These are phyloP conservation scores for Fragum whitleyi DNA, from an alignment of 2,888 invertebrate genomes.

Conservation along the genomic window DNA sequence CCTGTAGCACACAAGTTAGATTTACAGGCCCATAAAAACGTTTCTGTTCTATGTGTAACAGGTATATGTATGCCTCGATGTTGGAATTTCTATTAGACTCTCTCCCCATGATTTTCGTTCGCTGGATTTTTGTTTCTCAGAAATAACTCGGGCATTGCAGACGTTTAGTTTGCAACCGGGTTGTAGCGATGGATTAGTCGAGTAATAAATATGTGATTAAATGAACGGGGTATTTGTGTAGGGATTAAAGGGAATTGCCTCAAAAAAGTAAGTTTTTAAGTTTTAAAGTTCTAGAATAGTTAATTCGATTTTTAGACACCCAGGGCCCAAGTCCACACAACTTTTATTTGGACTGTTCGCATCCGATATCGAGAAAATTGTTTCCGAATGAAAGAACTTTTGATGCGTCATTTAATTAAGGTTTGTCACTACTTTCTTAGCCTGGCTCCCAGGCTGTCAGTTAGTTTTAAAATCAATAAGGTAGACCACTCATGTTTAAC, in stretches of 20 bases:
- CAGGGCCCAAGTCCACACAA: too few relatives aligned
- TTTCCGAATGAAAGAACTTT: too few relatives aligned
- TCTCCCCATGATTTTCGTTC: not conserved
- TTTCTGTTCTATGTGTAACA: constrained; percentile 8
- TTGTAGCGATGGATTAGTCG: not conserved
- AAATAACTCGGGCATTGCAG: not conserved
- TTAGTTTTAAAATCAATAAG: too few relatives aligned
- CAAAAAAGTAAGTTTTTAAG: not conserved
- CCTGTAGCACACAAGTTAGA: not conserved
- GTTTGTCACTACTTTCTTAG: too few relatives aligned
- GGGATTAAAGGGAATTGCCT: not conserved
- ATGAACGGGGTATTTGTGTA: not conserved
- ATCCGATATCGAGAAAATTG: too few relatives aligned
- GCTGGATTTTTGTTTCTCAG: not conserved
- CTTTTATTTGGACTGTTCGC: too few relatives aligned
- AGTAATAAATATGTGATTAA: not conserved
- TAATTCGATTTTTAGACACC: too few relatives aligned
- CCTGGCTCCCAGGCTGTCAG: too few relatives aligned
- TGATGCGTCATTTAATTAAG: too few relatives aligned
- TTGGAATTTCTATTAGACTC: constrained; percentile 1
- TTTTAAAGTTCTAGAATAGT: too few relatives aligned
- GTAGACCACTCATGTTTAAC: too few relatives aligned
- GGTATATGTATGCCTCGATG: constrained; percentile 3
- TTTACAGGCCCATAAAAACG: not conserved
- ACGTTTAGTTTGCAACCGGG: not conserved